Evolutionary conservation across 2,888 invertebrate genomes (phyloP).

Genomic region (Spicauda simplicius): DNA sequence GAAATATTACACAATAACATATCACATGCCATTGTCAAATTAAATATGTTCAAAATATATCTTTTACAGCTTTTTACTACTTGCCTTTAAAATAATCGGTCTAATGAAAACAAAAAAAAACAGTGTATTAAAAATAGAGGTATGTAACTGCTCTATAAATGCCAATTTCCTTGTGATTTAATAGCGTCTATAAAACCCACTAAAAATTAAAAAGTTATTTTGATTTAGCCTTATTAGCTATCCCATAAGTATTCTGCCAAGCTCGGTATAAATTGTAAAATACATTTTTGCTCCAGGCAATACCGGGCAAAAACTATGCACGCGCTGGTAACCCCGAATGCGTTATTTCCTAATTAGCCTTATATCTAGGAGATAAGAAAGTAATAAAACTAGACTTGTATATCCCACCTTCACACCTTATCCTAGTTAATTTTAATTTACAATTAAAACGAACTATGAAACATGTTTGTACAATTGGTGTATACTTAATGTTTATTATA

Average conservation of each 20-base stretch:
- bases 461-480: neutral
- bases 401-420: conserved; percentile 12
- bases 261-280: neutral
- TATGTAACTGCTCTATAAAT: no score
- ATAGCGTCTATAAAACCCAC: no score
- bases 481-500: neutral
- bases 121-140: no score
- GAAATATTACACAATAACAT: no score
- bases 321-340: neutral
- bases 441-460: neutral
- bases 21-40: no score
- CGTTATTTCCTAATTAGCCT: conserved; percentile 7
- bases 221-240: neutral
- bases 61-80: no score
- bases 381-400: conserved; percentile 4
- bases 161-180: no score
- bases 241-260: neutral
- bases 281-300: neutral
- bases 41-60: no score
- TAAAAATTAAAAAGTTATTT: no score
- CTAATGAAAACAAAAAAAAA: no score
- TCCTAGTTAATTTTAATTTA: conserved; percentile 3
- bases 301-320: neutral
- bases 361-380: conserved; percentile 1
- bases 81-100: no score